Percentiles rank a stretch among this genome's conserved stretches.
These are phyloP conservation scores for Eupithecia abbreviata DNA, from an alignment of 2,888 invertebrate species.

Conservation along the genomic window DNA sequence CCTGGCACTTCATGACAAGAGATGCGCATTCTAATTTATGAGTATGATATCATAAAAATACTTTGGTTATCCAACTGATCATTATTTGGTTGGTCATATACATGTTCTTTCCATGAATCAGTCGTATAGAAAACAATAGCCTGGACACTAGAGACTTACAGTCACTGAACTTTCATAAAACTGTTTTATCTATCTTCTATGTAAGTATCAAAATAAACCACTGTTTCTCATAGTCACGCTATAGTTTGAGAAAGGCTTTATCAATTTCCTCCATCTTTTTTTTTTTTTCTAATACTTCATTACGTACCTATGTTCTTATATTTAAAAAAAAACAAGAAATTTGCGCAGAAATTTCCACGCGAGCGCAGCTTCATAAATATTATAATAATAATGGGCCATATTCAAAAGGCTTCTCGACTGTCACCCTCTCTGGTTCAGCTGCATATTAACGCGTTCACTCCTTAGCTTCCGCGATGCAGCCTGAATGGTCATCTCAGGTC, in stretches of 20 bases:
- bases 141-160: neutral
- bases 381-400: neutral
- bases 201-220: too few species aligned
- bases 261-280: too few species aligned
- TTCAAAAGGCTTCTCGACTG: neutral
- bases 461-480: neutral
- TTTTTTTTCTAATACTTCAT: too few species aligned
- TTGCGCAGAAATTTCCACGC: too few species aligned
- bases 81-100: neutral
- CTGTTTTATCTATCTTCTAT: neutral
- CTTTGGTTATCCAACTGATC: neutral
- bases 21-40: neutral
- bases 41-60: neutral
- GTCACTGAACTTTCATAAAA: neutral
- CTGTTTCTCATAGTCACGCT: too few species aligned
- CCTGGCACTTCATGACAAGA: neutral
- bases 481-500: neutral
- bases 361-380: neutral
- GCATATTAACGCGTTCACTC: neutral
- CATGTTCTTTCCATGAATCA: neutral
- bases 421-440: neutral
- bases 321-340: too few species aligned
- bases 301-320: too few species aligned
- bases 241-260: too few species aligned
- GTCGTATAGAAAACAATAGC: neutral